Evolutionary conservation across 1,140 invertebrate species (phyloP), one percentile per base, ranked within the genome.

Genomic region (Ostrea edulis): DNA sequence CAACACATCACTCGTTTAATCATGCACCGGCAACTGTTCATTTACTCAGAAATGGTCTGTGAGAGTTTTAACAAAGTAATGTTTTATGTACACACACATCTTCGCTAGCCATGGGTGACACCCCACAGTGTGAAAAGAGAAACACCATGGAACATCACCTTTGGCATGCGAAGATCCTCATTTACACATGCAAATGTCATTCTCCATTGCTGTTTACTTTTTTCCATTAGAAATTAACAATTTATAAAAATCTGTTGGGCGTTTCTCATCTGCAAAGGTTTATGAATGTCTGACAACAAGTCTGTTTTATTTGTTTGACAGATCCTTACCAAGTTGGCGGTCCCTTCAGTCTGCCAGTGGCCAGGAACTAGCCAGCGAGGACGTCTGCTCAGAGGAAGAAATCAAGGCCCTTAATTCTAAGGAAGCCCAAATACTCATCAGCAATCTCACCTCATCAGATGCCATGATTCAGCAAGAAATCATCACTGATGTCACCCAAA

Each of bases 391-490:
- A 5, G 94, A 95, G 91, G 96, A 97, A 90, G 97, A 98, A 93
- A 96, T 98, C 65, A 95, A 97, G 52, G 96, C 97, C 90, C 96
- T 98, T 87, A 98, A 98, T 94, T 95, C 97, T 52, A 96, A 97
- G 86, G 98, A 99, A 95, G 98, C 98, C 0, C 97, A 98, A 93
- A 98, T 99, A 91, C 95, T 99, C 3, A 98, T 97, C 20, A 97
- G 97, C 55, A 98, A 98, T 94, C 95, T 98, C 20, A 97, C 94
- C 5, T 92, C 93, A 0, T 93, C 93, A 55, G 98, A 98, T 93
- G 97, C 97, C 44, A 97, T 97, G 20, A 97, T 98, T n/a, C 96
- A 96, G 9, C 95, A 96, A n/a, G 98, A 98, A 95, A 97, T 98
- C 87, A 95, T 98, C 9, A 96, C 96, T 0, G 97, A 97, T 90